These are phyloP conservation scores for Meteorus colon DNA, from an alignment of 2,888 invertebrate genomes.

Conservation along the genomic window DNA sequence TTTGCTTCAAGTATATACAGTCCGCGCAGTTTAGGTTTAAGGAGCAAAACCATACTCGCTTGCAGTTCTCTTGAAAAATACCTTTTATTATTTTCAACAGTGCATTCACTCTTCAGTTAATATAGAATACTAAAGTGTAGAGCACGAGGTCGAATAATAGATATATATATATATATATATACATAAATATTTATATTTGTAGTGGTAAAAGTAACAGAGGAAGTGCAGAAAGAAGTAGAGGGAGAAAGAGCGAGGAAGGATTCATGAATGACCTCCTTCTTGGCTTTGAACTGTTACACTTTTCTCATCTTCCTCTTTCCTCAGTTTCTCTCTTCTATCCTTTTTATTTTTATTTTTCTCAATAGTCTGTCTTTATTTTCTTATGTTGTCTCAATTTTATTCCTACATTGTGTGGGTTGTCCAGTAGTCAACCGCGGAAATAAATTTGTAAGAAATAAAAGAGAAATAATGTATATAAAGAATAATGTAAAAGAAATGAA, in stretches of 20 bases:
- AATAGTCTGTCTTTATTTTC: constrained; percentile 10
- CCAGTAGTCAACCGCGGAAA: constrained; percentile 1
- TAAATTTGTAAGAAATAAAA: background rate
- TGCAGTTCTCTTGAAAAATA: constrained; percentile 28
- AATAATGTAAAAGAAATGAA: constrained; percentile 5
- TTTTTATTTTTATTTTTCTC: constrained; percentile 19
- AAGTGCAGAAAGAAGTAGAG: constrained; percentile 42
- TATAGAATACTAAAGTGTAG: background rate
- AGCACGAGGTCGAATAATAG: background rate
- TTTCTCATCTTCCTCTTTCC: constrained; percentile 34
- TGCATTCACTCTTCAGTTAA: background rate
- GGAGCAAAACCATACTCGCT: constrained; percentile 3
- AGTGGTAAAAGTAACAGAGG: constrained; percentile 33
- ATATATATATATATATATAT: constrained; percentile 14
- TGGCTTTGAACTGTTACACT: constrained; percentile 46
- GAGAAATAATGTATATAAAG: background rate
- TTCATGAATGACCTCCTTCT: constrained; percentile 54
- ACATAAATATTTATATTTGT: constrained; percentile 1
- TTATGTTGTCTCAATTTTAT: constrained; percentile 16
- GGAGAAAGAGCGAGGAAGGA: constrained; percentile 44
- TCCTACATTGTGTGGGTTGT: background rate
- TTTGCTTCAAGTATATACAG: background rate
- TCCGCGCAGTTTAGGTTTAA: background rate
- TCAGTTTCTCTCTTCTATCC: constrained; percentile 2
- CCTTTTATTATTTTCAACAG: constrained; percentile 1